Evolutionary conservation across 2,113 vertebrate species (phyloP), one percentile per base, ranked within the genome.

Genomic region (Alectura lathami): DNA sequence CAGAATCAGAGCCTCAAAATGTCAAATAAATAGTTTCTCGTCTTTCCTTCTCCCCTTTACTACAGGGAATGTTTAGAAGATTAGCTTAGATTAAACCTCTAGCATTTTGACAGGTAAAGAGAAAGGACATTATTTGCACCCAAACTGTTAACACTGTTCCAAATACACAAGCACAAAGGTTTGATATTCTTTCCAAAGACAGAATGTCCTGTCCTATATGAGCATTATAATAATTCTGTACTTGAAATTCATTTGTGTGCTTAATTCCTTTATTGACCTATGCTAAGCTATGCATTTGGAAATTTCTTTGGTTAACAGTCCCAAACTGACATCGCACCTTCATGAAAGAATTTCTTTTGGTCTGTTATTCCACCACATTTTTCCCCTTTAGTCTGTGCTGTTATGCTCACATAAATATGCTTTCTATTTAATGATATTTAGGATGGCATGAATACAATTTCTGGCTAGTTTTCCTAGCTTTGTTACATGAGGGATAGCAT

Each of bases 1-100:
- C 72, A 0, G 4, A 92, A 74, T 16, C 64, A 70, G 24, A 70
- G 75, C 32, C 89, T 78, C 83, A 68, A 94, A 83, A 94, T 47
- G 42, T 73, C 67, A 77, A 66, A 53, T 51, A 91, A 94, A 78
- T 43, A 78, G 68, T 36, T 88, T 53, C 85, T 77, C 85, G 75
- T 81, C 76, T 88, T 64, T 86, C 60, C 50, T 91, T 86, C 16
- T 59, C 40, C 72, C 7, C 4, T 79, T 80, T 27, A 34, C 47
- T 45, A 47, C 54, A 63, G 34, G 83, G 48, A 78, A 67, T 78
- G 56, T 60, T 93, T 86, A 88, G 77, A 94, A 88, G 64, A 90
- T 90, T 74, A 91, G 36, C 14, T 63, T 45, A 78, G 91, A 75
- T 78, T 84, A 88, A 96, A 77, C 38, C 67, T 17, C 15, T 21